Conservation (phyloP, 2,797 vertebrate species). For the Agapornis canus region DNA sequence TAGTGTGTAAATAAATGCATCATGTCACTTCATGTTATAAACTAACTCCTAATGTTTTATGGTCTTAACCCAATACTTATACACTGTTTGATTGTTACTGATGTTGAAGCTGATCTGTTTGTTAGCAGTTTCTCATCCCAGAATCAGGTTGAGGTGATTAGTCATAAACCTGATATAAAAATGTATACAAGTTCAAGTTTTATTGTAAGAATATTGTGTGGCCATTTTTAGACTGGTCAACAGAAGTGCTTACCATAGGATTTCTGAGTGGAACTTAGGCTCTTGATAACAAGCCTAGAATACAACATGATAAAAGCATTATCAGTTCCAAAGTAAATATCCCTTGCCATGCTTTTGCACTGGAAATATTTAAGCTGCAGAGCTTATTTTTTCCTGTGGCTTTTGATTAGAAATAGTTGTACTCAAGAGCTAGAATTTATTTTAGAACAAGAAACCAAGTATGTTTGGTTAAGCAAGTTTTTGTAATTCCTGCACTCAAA, state of each 20-base stretch:
- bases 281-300: background rate
- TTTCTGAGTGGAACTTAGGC: background rate
- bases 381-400: background rate
- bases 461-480: background rate
- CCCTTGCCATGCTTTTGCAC: background rate
- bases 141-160: background rate
- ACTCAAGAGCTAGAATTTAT: background rate
- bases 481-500: background rate
- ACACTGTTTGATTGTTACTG: background rate
- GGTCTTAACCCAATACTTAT: background rate
- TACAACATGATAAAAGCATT: background rate
- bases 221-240: background rate
- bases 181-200: background rate
- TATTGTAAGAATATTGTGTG: background rate
- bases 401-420: background rate
- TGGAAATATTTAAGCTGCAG: background rate
- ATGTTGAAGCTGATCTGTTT: background rate
- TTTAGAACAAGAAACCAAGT: background rate
- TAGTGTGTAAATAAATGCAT: background rate
- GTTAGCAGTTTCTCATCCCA: background rate
- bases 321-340: background rate
- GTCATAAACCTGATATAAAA: background rate
- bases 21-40: background rate
- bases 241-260: background rate
- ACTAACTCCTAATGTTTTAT: background rate